phyloP scores from a whole-genome alignment of 1,140 invertebrate genomes.

The Halesus radiatus region DNA sequence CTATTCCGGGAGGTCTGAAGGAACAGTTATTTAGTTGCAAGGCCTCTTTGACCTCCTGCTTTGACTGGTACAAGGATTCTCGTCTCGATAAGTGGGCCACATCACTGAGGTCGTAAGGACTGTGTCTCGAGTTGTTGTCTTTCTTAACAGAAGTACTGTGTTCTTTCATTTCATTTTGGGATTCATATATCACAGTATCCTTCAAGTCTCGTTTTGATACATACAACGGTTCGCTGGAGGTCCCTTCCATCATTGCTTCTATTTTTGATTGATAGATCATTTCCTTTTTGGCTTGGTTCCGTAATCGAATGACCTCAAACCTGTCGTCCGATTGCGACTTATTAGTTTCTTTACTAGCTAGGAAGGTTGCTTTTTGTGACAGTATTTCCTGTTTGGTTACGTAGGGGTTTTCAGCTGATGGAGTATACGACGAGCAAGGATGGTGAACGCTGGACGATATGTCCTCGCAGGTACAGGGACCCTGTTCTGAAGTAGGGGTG shows the following conservation, averaged over 20 bases:
- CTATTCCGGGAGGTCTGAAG: constrained; percentile 60
- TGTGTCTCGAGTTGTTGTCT: constrained; percentile 63
- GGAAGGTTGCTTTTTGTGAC: constrained; percentile 67
- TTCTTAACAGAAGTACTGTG: constrained; percentile 56
- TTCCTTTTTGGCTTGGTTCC: constrained; percentile 70
- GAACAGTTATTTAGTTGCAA: constrained; percentile 63
- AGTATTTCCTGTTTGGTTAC: constrained; percentile 69
- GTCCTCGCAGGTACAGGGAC: constrained; percentile 51
- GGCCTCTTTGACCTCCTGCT: constrained; percentile 64
- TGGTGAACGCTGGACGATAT: constrained; percentile 49
- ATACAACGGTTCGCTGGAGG: constrained; percentile 67
- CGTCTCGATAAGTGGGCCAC: constrained; percentile 68
- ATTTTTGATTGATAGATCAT: constrained; percentile 68
- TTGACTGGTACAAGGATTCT: constrained; percentile 67
- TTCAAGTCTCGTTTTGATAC: constrained; percentile 69
- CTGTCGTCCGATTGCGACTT: constrained; percentile 64
- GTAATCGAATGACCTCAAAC: constrained; percentile 68
- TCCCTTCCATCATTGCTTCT: constrained; percentile 66
- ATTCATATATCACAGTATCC: constrained; percentile 69
- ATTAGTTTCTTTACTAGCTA: constrained; percentile 62
- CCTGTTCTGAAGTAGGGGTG: not conserved
- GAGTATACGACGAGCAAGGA: constrained; percentile 55
- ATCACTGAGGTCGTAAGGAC: constrained; percentile 69
- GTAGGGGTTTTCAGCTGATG: constrained; percentile 66
- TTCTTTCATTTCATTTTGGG: constrained; percentile 67